Evolutionary conservation across 2,113 vertebrate species (phyloP).

Genomic region (Megalops atlanticus): DNA sequence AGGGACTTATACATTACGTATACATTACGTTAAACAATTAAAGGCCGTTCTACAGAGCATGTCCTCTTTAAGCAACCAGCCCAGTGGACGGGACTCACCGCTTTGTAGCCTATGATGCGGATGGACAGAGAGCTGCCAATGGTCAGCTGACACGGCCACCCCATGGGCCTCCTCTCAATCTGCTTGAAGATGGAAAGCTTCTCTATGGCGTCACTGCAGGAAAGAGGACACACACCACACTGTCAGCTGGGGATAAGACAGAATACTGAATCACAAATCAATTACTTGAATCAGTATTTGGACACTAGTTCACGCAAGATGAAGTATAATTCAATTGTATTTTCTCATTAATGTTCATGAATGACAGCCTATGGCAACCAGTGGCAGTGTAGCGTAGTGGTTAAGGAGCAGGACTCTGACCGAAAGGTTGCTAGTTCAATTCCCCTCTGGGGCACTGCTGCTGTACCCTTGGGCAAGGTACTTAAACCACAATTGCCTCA

Average conservation of each 20-base stretch:
- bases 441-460: no score
- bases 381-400: no score
- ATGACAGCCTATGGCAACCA: no score
- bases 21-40: no score
- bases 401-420: no score
- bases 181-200: conserved; percentile 87
- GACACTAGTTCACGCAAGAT: not conserved
- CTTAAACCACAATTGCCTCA: no score
- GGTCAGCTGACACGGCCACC: conserved; percentile 89
- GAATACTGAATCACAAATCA: no score
- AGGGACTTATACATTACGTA: not conserved
- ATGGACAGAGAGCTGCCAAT: conserved; percentile 87
- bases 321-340: no score
- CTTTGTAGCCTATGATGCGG: conserved; percentile 89
- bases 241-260: not conserved
- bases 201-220: conserved; percentile 81
- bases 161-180: conserved; percentile 71
- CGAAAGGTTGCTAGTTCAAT: no score
- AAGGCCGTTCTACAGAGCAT: not conserved
- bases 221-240: not conserved
- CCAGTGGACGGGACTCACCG: conserved; percentile 73
- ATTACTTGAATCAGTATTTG: not conserved
- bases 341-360: no score
- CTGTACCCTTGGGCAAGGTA: no score
- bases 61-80: not conserved